Evolutionary conservation across 2,797 vertebrate genomes (phyloP).

Genomic region (Alosa sapidissima): DNA sequence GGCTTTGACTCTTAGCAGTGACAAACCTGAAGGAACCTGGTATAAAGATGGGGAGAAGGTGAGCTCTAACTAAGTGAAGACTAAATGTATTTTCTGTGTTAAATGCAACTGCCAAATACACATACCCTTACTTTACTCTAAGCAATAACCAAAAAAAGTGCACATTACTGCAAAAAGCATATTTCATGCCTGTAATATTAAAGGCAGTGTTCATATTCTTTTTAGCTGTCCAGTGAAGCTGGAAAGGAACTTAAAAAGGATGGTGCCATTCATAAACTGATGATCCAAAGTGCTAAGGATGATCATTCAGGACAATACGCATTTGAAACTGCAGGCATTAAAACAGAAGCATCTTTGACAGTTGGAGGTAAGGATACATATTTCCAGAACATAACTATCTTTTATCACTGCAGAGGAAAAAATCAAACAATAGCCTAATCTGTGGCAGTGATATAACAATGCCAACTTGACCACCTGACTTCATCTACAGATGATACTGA

Average conservation of each 20-base stretch:
- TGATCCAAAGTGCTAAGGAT: slow-evolving; percentile 64
- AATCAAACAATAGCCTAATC: no score
- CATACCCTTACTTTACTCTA: no score
- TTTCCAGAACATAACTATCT: neutral
- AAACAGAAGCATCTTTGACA: slow-evolving; percentile 72
- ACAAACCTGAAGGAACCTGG: slow-evolving; percentile 70
- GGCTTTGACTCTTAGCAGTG: slow-evolving; percentile 67
- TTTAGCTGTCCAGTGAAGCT: slow-evolving; percentile 66
- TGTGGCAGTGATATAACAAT: neutral
- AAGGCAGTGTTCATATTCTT: slow-evolving; percentile 19
- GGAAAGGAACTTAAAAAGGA: slow-evolving; percentile 69
- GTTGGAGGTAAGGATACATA: slow-evolving; percentile 71
- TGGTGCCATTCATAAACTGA: slow-evolving; percentile 67
- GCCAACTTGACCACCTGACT: neutral
- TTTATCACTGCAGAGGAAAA: neutral
- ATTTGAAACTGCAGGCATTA: slow-evolving; percentile 71
- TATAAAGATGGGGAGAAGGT: slow-evolving; percentile 81
- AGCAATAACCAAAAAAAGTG: no score
- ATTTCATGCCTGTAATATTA: neutral
- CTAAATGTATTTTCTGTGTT: neutral
- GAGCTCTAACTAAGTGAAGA: neutral
- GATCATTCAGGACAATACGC: slow-evolving; percentile 72
- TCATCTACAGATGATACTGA: neutral
- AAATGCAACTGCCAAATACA: neutral
- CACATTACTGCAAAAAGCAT: neutral